Base-by-base conservation (phyloP, 1,140 invertebrate genomes). In the Pseudomyrmex dendroicus region DNA sequence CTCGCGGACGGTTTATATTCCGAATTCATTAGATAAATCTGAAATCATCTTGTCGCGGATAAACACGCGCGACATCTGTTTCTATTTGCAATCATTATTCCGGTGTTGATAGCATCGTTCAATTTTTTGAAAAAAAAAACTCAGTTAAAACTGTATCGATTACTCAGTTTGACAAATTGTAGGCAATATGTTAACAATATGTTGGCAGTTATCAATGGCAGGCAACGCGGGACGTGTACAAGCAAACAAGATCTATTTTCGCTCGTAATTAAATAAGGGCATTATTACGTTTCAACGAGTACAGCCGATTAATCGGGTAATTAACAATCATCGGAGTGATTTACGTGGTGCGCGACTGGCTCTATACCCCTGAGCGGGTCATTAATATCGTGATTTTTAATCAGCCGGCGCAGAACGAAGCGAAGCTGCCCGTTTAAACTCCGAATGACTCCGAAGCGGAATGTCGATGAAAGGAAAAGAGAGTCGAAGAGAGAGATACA, bases 311-410 rank as follows among this genome's bases (percentile, higher is more conserved):
- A 80, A 80, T 80, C 76, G 76, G 72, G 76, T 80, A 80, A 80
- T 80, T 80, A 80, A 80, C 76, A 80, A 80, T 80, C 66, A 80
- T 80, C 66, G 67, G 54, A 80, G 76, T 80, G 76, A 80, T 80
- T 80, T 80, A 78, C 64, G 35, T 68, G 76, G 54, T 70, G 56
- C 76, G 56, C 76, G 76, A 80, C 66, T 80, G 76, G 52, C 35
- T 57, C 48, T 44, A 46, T 50, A 66, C 73, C 66, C 50, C 35
- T 20, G 50, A 64, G 62, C 82, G 50, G 72, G 62, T 76, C 72
- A 83, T 83, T 83, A 83, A 83, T 83, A 83, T 83, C 80, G 80
- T 61, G 82, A 76, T 83, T 83, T 83, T 83, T 59, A 83, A 83
- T 83, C 82, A 77, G 73, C 73, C 61, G 52, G 62, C 15, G 62